Percentiles rank a stretch among this genome's conserved stretches.
phyloP scores from a whole-genome alignment of 2,888 invertebrate species.

The Pyrocoelia pectoralis region DNA sequence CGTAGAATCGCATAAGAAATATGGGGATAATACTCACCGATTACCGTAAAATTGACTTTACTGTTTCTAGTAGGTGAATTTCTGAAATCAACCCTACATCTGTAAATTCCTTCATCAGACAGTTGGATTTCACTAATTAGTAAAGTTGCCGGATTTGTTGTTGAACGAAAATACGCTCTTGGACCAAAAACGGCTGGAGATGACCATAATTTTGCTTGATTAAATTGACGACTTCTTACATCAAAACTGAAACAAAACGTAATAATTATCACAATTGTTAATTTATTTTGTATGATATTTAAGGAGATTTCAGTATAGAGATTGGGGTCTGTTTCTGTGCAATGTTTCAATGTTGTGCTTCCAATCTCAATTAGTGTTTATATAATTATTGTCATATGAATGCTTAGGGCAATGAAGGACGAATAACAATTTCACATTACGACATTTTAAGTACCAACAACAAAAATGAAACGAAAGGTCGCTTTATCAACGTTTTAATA shows the following conservation, averaged over 20 bases:
- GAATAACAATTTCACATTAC: no score
- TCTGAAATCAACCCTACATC: conserved; percentile 78
- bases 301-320: no score
- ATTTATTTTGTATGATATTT: neutral
- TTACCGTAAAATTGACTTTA: conserved; percentile 78
- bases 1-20: neutral
- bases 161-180: conserved; percentile 66
- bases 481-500: no score
- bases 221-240: conserved; percentile 64
- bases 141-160: conserved; percentile 67
- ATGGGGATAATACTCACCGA: conserved; percentile 65
- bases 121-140: conserved; percentile 66
- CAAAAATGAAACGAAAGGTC: no score
- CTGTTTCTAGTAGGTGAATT: conserved; percentile 77
- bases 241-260: conserved; percentile 64
- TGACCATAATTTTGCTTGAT: conserved; percentile 67
- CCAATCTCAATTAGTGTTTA: no score
- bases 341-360: no score
- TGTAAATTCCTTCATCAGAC: conserved; percentile 73
- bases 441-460: no score
- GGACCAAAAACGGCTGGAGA: conserved; percentile 65
- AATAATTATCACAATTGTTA: neutral
- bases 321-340: no score
- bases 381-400: no score
- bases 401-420: no score